phyloP scores from a whole-genome alignment of 2,113 vertebrate genomes.

The Balaeniceps rex region DNA sequence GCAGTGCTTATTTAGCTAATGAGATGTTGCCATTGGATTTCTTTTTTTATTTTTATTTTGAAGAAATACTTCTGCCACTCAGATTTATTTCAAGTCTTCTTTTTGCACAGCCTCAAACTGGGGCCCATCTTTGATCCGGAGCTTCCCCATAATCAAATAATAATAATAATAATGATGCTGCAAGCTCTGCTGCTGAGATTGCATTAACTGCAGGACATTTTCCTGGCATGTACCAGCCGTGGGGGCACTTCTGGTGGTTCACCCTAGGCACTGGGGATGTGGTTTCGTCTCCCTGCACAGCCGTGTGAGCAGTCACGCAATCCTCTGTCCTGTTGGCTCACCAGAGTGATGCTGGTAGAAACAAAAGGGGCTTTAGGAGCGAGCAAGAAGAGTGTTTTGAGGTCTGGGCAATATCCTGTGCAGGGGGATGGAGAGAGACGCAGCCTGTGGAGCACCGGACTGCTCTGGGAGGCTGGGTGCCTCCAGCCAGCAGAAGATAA shows the following conservation, averaged over 20 bases:
- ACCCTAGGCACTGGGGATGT: background rate
- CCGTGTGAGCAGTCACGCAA: background rate
- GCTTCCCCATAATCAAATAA: background rate
- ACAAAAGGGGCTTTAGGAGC: conserved; percentile 3
- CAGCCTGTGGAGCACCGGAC: background rate
- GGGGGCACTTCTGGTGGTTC: background rate
- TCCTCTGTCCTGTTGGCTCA: background rate
- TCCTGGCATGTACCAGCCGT: background rate
- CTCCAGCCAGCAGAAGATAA: background rate
- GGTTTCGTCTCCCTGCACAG: background rate
- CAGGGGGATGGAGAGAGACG: background rate
- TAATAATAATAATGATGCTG: background rate
- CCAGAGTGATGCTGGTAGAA: background rate
- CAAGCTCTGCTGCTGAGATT: background rate
- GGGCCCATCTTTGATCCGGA: background rate
- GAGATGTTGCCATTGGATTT: background rate
- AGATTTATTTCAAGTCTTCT: background rate
- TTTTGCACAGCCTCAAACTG: background rate
- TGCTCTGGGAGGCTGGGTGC: background rate
- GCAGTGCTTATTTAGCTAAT: background rate
- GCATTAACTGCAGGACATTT: background rate
- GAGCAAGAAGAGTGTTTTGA: background rate
- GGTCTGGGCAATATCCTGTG: background rate
- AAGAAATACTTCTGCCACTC: background rate
- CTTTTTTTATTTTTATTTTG: background rate